phyloP scores from a whole-genome alignment of 2,113 vertebrate species.

The Diglossa brunneiventris region DNA sequence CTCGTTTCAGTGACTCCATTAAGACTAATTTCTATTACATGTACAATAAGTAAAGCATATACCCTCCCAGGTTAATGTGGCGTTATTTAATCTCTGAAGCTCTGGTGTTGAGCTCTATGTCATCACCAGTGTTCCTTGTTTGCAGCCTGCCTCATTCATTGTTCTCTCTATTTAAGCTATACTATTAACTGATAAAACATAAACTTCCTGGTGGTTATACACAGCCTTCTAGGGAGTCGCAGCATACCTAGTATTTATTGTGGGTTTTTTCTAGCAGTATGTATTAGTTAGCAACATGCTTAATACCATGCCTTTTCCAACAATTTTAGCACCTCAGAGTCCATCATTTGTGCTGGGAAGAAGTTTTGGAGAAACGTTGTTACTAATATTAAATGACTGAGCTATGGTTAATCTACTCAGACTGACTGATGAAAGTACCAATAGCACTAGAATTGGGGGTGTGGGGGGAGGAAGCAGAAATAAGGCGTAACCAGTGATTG shows the following conservation, averaged over 20 bases:
- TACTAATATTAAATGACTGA: constrained; percentile 11
- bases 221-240: background rate
- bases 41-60: background rate
- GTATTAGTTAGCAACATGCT: background rate
- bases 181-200: background rate
- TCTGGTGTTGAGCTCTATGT: background rate
- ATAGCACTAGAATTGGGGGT: background rate
- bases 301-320: background rate
- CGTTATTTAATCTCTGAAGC: background rate
- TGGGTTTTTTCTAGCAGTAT: background rate
- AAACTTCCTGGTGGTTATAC: background rate
- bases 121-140: background rate
- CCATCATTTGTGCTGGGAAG: background rate
- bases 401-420: background rate
- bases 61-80: background rate
- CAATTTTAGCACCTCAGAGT: background rate
- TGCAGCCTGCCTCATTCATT: background rate
- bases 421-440: constrained; percentile 1
- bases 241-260: background rate
- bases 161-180: background rate
- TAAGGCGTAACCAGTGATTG: background rate
- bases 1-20: background rate
- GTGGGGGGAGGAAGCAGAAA: background rate
- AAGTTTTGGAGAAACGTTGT: background rate
- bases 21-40: background rate